Evolutionary conservation across 1,140 invertebrate species (phyloP), one percentile per base, ranked within the genome.

Genomic region (Brachystomella parvula): DNA sequence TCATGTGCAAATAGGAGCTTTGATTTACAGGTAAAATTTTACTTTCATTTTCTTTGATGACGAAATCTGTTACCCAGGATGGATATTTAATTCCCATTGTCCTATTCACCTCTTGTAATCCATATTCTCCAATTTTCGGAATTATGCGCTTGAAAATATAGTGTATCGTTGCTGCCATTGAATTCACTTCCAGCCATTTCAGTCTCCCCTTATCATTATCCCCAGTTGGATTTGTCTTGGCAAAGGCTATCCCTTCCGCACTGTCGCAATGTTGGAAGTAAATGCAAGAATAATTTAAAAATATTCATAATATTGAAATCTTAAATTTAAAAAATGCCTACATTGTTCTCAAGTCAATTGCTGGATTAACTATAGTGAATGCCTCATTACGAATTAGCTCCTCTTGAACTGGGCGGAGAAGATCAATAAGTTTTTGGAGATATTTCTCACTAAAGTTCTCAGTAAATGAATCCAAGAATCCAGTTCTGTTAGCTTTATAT

Each of bases 101-200:
- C 9, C 47, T 44, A 24, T 62, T 56, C 2, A 53, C 3, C 19
- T 66, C 59, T 19, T 30, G 6, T 12, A 66, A 30, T 26, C 65
- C 58, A 39, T 44, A 24, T 35, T 21, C 39, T 12, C 53, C 33
- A 2, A 62, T 29, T 3, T 35, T 15, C 15, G 21, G 26, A 21
- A 29, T 9, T 17, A 66, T 15, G 17, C 60, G 21, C 24, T 66
- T 47, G 29, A 66, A 66, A 26, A 62, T 31, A 31, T 66, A 24
- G 47, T 66, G 65, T 6, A 56, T 47, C 17, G 58, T 61, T 17
- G 60, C 31, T 9, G 59, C 65, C 26, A 62, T 30, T 9, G 32
- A 3, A 29, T 62, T 66, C 2, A 66, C 35, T 44, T 66, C 65
- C 21, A 66, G 53, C 65, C 65, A 66, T 30, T 66, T 62, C 28